Conservation (phyloP, 2,113 vertebrate species). For the Forbesichthys papilliferus region DNA sequence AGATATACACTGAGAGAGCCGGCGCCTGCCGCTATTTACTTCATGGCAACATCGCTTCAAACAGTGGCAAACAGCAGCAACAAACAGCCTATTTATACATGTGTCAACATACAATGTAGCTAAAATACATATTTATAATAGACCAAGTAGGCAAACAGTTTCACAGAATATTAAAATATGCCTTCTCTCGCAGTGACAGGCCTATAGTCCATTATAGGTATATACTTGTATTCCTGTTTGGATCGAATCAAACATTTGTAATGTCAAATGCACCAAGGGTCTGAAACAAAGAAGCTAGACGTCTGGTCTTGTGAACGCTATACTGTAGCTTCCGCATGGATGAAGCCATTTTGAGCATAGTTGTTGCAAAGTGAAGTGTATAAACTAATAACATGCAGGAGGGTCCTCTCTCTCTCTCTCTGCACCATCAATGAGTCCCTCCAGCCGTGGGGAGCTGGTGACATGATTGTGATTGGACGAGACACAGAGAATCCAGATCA, state of each 20-base stretch:
- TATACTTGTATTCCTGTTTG: too few relatives aligned
- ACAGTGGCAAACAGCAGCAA: too few relatives aligned
- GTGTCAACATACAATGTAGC: too few relatives aligned
- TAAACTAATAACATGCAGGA: constrained; percentile 72
- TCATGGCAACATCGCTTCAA: background rate
- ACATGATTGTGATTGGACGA: constrained; percentile 84
- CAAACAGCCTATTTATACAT: too few relatives aligned
- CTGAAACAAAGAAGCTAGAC: background rate
- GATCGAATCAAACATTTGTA: too few relatives aligned
- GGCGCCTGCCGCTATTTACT: background rate
- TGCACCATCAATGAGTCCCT: constrained; percentile 76
- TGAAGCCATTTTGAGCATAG: constrained; percentile 69
- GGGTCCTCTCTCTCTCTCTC: constrained; percentile 69
- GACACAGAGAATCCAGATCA: constrained; percentile 82
- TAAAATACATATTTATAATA: too few relatives aligned
- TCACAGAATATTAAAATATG: constrained; percentile 2
- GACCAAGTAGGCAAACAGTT: constrained; percentile 8
- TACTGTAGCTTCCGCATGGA: constrained; percentile 41
- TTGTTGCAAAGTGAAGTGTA: constrained; percentile 69
- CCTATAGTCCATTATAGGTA: too few relatives aligned
- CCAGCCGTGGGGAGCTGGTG: constrained; percentile 75
- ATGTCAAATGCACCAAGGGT: background rate
- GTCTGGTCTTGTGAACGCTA: constrained; percentile 16
- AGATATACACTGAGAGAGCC: constrained; percentile 18
- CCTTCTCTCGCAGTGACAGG: constrained; percentile 10